Percentiles rank a stretch among this genome's conserved stretches.
Evolutionary conservation across 2,888 invertebrate species (phyloP).

Genomic region (Apamea epomidion): DNA sequence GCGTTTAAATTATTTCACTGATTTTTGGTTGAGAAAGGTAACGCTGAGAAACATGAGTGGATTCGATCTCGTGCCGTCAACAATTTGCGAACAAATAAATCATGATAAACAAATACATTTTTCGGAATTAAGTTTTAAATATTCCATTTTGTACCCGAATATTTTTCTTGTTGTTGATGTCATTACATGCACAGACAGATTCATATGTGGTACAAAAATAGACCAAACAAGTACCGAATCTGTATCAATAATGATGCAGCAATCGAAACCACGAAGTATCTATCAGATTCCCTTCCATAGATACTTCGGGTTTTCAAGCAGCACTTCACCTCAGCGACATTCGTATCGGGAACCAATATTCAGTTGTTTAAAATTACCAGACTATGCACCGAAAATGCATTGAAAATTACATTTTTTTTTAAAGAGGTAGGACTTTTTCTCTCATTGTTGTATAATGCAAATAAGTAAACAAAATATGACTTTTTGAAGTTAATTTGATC

Average conservation of each 20-base stretch:
- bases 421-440: background rate
- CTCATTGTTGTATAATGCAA: background rate
- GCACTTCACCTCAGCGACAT: slow-evolving; percentile 31
- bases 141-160: background rate
- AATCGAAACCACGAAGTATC: slow-evolving; percentile 30
- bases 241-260: slow-evolving; percentile 40
- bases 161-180: background rate
- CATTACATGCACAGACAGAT: background rate
- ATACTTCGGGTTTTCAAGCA: slow-evolving; percentile 26
- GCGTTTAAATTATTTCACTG: slow-evolving; percentile 84
- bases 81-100: background rate
- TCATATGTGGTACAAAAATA: background rate
- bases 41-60: slow-evolving; percentile 56
- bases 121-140: background rate
- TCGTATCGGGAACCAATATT: slow-evolving; percentile 32
- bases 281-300: slow-evolving; percentile 29
- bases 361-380: slow-evolving; percentile 39
- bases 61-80: slow-evolving; percentile 26
- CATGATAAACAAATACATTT: background rate
- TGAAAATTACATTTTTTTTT: background rate
- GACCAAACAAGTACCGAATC: slow-evolving; percentile 10
- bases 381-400: slow-evolving; percentile 29
- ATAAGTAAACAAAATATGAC: background rate
- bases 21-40: slow-evolving; percentile 66
- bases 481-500: background rate